phyloP scores from a whole-genome alignment of 2,888 invertebrate genomes.

The Altica lythri region DNA sequence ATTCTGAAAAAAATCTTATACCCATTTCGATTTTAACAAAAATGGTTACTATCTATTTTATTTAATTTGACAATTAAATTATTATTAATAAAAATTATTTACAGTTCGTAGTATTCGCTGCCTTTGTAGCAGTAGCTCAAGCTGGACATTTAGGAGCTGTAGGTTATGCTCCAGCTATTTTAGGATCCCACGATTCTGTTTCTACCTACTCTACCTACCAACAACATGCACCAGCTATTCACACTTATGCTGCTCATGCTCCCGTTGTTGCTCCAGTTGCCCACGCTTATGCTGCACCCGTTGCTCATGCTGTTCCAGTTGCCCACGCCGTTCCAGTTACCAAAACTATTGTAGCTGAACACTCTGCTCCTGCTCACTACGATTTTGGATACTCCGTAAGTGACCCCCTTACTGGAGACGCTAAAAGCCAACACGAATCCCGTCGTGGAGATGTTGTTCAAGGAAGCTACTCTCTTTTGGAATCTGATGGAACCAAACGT shows the following conservation, averaged over 20 bases:
- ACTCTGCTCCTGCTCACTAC: slow-evolving; percentile 43
- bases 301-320: slow-evolving; percentile 35
- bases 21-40: no score
- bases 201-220: slow-evolving; percentile 30
- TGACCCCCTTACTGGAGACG: slow-evolving; percentile 57
- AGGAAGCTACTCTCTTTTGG: slow-evolving; percentile 60
- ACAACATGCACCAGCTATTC: slow-evolving; percentile 36
- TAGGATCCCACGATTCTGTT: slow-evolving; percentile 19
- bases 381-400: slow-evolving; percentile 44
- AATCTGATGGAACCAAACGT: slow-evolving; percentile 60
- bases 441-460: slow-evolving; percentile 60
- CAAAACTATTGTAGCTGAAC: slow-evolving; percentile 37
- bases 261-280: slow-evolving; percentile 26
- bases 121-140: slow-evolving; percentile 37
- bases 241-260: slow-evolving; percentile 2
- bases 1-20: no score
- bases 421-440: slow-evolving; percentile 66
- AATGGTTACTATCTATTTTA: no score
- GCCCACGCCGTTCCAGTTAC: slow-evolving; percentile 36
- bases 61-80: neutral
- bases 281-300: slow-evolving; percentile 34
- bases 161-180: slow-evolving; percentile 24
- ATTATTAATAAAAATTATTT: no score
- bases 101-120: slow-evolving; percentile 35
- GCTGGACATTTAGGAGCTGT: slow-evolving; percentile 23